Evolutionary conservation across 2,888 invertebrate genomes (phyloP).

Genomic region (Melanostoma mellinum): DNA sequence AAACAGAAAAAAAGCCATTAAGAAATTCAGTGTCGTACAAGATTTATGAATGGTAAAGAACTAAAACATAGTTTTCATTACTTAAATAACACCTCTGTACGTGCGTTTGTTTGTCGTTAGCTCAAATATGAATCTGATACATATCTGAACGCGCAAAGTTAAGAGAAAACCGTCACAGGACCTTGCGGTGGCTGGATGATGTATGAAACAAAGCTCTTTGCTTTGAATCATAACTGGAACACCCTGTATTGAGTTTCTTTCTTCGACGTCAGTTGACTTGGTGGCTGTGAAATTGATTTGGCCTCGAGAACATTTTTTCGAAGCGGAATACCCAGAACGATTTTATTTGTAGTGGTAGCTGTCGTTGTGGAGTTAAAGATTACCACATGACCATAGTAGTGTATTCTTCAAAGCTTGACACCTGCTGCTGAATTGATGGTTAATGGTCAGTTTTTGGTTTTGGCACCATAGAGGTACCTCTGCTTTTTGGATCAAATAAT

Average conservation of each 20-base stretch:
- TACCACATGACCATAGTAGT: too few species aligned
- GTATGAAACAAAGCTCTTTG: neutral
- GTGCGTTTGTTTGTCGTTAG: conserved; percentile 4
- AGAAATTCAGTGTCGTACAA: conserved; percentile 9
- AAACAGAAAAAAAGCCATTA: conserved; percentile 6
- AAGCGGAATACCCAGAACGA: conserved; percentile 19
- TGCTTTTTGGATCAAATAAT: too few species aligned
- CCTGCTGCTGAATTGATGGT: too few species aligned
- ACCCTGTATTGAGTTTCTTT: conserved; percentile 23
- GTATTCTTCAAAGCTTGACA: too few species aligned
- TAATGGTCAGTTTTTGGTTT: too few species aligned
- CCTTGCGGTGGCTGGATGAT: conserved; percentile 12
- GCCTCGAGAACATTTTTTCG: conserved; percentile 32
- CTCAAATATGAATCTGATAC: conserved; percentile 1
- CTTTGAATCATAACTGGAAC: conserved; percentile 12
- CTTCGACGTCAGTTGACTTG: conserved; percentile 6
- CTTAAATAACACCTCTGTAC: conserved; percentile 9
- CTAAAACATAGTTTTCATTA: conserved; percentile 2
- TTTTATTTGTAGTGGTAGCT: too few species aligned
- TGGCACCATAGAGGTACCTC: too few species aligned
- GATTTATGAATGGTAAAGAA: neutral
- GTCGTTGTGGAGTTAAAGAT: too few species aligned
- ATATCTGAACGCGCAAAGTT: neutral
- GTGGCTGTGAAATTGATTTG: conserved; percentile 36
- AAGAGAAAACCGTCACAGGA: conserved; percentile 2